Conservation (phyloP, 30 jellyfish, hydroid and myxozoan genomes). For the Cassiopea andromeda region DNA sequence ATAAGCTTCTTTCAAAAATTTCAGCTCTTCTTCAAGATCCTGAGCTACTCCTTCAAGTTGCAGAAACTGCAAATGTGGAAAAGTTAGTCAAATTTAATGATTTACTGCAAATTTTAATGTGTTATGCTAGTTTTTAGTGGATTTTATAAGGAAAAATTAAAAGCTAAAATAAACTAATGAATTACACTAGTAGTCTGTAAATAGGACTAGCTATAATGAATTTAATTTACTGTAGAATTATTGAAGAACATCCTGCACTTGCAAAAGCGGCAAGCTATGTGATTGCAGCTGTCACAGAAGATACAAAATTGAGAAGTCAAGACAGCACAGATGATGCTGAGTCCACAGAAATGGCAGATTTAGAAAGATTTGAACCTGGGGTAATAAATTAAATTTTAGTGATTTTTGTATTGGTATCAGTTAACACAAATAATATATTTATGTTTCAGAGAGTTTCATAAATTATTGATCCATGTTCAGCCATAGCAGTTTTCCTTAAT, state of each 20-base stretch:
- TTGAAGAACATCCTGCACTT: slow-evolving; percentile 76
- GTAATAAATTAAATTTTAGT: slow-evolving; percentile 1
- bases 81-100: slow-evolving; percentile 27
- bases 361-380: slow-evolving; percentile 67
- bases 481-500: too few relatives aligned
- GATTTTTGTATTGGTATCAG: neutral
- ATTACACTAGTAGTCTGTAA: too few relatives aligned
- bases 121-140: too few relatives aligned
- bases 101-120: too few relatives aligned
- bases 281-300: slow-evolving; percentile 76
- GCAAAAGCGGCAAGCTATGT: slow-evolving; percentile 80
- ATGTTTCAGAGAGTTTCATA: too few relatives aligned
- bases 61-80: slow-evolving; percentile 72
- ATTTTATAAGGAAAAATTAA: too few relatives aligned
- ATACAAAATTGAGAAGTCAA: neutral
- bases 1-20: neutral
- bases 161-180: too few relatives aligned
- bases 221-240: slow-evolving; percentile 14
- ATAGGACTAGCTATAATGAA: neutral
- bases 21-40: slow-evolving; percentile 69
- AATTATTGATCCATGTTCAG: too few relatives aligned
- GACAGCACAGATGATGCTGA: slow-evolving; percentile 3
- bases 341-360: slow-evolving; percentile 51
- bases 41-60: slow-evolving; percentile 61
- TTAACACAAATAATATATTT: too few relatives aligned